Base-by-base conservation (phyloP, 2,797 vertebrate genomes). In the Hydrophis major region DNA sequence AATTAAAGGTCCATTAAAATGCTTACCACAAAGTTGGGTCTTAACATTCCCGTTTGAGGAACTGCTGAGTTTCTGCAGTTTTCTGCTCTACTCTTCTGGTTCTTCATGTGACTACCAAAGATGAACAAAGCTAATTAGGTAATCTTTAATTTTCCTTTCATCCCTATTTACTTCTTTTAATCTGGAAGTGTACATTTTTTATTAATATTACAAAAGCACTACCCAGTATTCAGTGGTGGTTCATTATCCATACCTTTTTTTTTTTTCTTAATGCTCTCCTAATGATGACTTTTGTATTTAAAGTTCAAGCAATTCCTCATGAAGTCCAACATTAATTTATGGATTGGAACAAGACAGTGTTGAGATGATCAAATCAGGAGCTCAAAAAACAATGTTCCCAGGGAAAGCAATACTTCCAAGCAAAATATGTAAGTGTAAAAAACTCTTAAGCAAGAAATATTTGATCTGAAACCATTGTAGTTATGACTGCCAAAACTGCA, bases 1-100 rank as follows among this genome's bases (percentile, higher is more conserved):
- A 97, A 97, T 98, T 98, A 98, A 97, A 96, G 94, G 91, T 94
- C 92, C 96, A 97, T 97, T 97, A 97, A 95, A 97, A 97, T 96
- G 96, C 96, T 97, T 97, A 97, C 97, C 96, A 97, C 96, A 97
- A 97, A 97, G 96, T 93, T 96, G 95, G 53, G 95, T 94, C 96
- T 97, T 97, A 97, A 96, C 97, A 90, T 87, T 96, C 90, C 2
- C 92, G 93, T 97, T 96, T 97, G 96, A 97, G 97, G 95, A 97
- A 95, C 96, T 95, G 95, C 92, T 92, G 95, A 93, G 94, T 95
- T 97, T 96, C 97, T 89, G 63, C 74, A 92, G 89, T 96, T 57
- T 92, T 90, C 55, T 93, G 37, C 91, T 96, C 93, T 94, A 86
- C 59, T 94, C 89, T 94, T 93, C 94, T 96, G 96, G 93, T 61